Evolutionary conservation across 2,797 vertebrate species (phyloP).

Genomic region (Chaetophractus vellerosus): DNA sequence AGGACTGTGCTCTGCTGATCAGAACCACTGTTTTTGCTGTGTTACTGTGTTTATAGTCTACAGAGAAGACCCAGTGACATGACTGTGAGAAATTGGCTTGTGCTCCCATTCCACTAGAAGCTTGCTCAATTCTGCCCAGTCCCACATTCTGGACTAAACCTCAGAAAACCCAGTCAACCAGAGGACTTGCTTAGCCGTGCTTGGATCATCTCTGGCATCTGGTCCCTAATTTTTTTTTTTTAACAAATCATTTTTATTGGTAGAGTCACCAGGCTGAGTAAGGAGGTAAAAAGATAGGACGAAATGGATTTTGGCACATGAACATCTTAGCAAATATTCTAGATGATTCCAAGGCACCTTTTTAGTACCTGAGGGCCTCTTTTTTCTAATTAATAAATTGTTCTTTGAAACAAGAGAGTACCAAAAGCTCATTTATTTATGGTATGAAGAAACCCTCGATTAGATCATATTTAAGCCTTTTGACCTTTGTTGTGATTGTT

Average conservation of each 20-base stretch:
- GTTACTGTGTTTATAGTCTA: rapidly evolving
- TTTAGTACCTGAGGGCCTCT: not conserved
- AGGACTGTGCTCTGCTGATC: not conserved
- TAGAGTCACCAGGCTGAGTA: not conserved
- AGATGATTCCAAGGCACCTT: not conserved
- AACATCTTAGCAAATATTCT: not conserved
- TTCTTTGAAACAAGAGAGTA: not conserved
- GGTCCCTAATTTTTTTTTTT: no score
- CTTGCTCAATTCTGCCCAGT: not conserved
- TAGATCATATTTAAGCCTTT: constrained; percentile 26
- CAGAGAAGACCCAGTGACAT: not conserved
- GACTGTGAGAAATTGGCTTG: no score
- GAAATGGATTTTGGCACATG: not conserved
- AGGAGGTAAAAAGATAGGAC: not conserved
- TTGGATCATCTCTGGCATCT: not conserved
- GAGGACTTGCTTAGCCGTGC: no score
- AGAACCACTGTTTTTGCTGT: not conserved
- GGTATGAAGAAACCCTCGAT: not conserved
- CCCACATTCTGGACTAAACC: not conserved
- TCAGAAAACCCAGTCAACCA: not conserved
- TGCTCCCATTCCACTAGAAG: not conserved
- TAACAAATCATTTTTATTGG: constrained; percentile 10
- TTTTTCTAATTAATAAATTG: constrained; percentile 3
- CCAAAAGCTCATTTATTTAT: not conserved
- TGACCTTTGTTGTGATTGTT: not conserved